A percentile compares a stretch with the other conserved stretches of the same genome.
These are phyloP conservation scores for Geotrypetes seraphini DNA, from an alignment of 2,797 vertebrate genomes.

Conservation along the genomic window DNA sequence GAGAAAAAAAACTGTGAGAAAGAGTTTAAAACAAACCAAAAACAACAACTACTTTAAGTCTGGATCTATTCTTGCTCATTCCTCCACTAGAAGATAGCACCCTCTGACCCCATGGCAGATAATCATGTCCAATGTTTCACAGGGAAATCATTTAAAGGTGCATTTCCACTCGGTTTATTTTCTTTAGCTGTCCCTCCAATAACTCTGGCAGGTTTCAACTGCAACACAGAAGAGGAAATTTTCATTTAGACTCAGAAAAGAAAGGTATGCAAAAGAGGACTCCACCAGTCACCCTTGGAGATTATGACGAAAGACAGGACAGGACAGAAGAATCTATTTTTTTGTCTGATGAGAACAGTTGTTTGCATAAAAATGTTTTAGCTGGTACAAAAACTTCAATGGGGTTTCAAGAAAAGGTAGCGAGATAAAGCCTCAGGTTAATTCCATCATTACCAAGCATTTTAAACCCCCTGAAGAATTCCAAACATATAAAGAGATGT, in stretches of 20 bases:
- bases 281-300: constrained; percentile 4
- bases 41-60: constrained; percentile 22
- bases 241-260: constrained; percentile 15
- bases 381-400: constrained; percentile 30
- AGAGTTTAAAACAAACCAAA: constrained; percentile 33
- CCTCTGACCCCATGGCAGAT: constrained; percentile 34
- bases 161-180: constrained; percentile 37
- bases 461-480: constrained; percentile 42
- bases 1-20: constrained; percentile 19
- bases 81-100: constrained; percentile 32
- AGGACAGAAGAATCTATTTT: constrained; percentile 17
- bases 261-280: background rate
- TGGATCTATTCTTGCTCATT: constrained; percentile 31
- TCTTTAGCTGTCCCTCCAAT: constrained; percentile 25
- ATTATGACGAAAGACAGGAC: constrained; percentile 4
- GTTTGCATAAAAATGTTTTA: constrained; percentile 36
- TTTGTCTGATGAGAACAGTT: constrained; percentile 24
- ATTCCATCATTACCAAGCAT: constrained; percentile 42
- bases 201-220: constrained; percentile 22
- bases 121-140: constrained; percentile 33
- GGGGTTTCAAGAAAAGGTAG: constrained; percentile 22
- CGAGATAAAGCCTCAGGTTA: constrained; percentile 41
- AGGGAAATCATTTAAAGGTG: constrained; percentile 36
- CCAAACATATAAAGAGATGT: constrained; percentile 41
- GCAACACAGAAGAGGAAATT: constrained; percentile 15